Percentiles rank a stretch among this genome's conserved stretches.
These are phyloP conservation scores for Coracopsis vasa DNA, from an alignment of 2,113 vertebrate genomes.

Conservation along the genomic window DNA sequence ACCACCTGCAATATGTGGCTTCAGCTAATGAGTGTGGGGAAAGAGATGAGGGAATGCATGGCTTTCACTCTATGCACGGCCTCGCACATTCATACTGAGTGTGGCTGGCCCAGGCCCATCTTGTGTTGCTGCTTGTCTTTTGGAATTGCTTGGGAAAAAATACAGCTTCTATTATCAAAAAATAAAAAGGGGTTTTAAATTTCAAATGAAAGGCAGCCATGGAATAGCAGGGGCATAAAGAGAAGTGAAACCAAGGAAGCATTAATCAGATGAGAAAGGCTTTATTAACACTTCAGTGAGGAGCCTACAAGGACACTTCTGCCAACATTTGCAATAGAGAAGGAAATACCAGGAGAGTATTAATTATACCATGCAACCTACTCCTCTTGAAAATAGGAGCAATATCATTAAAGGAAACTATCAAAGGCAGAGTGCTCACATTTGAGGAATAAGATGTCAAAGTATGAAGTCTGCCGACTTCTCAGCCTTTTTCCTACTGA, in stretches of 20 bases:
- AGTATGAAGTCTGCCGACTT: neutral
- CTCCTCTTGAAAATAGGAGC: neutral
- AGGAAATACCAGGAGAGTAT: neutral
- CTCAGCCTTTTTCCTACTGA: neutral
- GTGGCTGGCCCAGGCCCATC: neutral
- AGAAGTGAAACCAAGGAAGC: neutral
- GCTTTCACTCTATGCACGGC: neutral
- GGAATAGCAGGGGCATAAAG: neutral
- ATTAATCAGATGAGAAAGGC: neutral
- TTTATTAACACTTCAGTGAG: neutral
- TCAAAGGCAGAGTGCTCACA: neutral
- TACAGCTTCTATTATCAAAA: neutral
- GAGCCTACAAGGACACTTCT: neutral
- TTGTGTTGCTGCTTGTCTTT: neutral
- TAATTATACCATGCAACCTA: neutral
- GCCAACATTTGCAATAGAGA: neutral
- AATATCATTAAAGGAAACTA: neutral
- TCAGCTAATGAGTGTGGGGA: neutral
- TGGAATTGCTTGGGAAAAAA: neutral
- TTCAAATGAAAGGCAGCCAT: neutral
- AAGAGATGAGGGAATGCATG: neutral
- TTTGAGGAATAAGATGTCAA: neutral
- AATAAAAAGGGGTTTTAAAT: neutral
- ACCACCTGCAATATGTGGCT: neutral
- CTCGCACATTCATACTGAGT: accelerated